Base-by-base conservation (phyloP, 2,113 vertebrate genomes). In the Entelurus aequoreus region DNA sequence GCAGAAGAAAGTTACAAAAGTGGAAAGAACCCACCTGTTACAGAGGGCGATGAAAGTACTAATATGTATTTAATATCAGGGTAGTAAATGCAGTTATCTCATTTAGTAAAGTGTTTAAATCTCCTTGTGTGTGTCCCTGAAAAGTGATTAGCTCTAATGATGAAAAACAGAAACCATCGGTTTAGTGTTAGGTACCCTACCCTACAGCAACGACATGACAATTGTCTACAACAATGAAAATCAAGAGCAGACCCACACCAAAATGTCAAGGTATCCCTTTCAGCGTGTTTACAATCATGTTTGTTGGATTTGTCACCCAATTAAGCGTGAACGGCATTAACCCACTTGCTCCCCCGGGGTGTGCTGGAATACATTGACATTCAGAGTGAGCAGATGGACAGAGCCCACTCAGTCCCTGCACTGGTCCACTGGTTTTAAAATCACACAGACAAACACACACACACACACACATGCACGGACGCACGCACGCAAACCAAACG, bases 221-320 rank as follows among this genome's bases (percentile, higher is more conserved):
- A 54, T 51, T 15, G 44, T 61, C 65, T 60, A 60, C 69, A 58
- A 71, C 70, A 70, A 60, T 53, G 60, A 55, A 19, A 59, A 37
- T 64, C 44, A 54, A 54, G 57, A 21, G 3, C 69, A 60, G 54
- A 69, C 68, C 47, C 11, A 62, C 80, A 78, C 69, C 71, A 69
- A 75, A 85, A 85, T 85, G 83, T 82, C 80, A 82, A 58, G 69
- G 71, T 73, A 60, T 78, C 63, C 54, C 73, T 82, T 77, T 80
- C 71, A 79, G 71, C 66, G 76, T 78, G 82, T 80, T 80, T 78
- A 82, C 79, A 84, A 80, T 84, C 79, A 76, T 80, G 83, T 80
- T 75, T 71, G 73, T 63, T 7, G 62, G 71, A 80, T 85, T 82
- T 77, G 77, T 78, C 80, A 80, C 65, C 75, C 77, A 82, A 85